phyloP scores from a whole-genome alignment of 2,113 vertebrate species.

The Ciconia maguari region DNA sequence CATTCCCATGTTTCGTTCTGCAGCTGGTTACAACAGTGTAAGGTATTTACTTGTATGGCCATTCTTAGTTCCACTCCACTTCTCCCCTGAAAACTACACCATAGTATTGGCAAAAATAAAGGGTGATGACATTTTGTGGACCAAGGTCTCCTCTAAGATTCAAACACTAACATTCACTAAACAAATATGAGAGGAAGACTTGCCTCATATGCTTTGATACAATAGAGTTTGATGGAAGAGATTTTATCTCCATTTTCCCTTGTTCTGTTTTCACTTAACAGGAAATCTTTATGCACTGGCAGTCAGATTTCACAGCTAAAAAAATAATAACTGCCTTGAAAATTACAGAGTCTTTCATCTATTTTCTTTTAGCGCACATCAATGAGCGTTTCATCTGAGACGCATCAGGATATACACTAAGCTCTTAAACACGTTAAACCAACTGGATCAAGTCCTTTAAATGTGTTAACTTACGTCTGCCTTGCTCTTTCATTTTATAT shows the following conservation, averaged over 20 bases:
- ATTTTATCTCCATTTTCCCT: neutral
- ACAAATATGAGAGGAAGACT: neutral
- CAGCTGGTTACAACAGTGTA: neutral
- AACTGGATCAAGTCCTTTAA: conserved; percentile 4
- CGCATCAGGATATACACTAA: neutral
- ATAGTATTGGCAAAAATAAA: neutral
- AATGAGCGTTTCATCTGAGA: conserved; percentile 25
- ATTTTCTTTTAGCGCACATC: conserved; percentile 3
- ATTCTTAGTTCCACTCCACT: neutral
- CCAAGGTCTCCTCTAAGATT: neutral
- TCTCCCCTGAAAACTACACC: neutral
- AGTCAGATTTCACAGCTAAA: conserved; percentile 33
- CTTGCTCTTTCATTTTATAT: conserved; percentile 3
- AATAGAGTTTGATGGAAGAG: neutral
- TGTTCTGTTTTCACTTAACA: conserved; percentile 25
- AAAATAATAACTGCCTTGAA: conserved; percentile 33
- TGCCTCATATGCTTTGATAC: neutral
- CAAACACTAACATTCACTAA: neutral
- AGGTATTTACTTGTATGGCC: neutral
- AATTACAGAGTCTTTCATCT: conserved; percentile 46
- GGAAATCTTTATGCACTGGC: conserved; percentile 33
- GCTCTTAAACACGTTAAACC: conserved; percentile 38
- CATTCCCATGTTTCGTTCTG: neutral
- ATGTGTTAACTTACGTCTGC: neutral
- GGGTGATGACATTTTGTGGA: neutral